These are phyloP conservation scores for Ataeniobius toweri DNA, from an alignment of 2,797 vertebrate genomes.

Conservation along the genomic window DNA sequence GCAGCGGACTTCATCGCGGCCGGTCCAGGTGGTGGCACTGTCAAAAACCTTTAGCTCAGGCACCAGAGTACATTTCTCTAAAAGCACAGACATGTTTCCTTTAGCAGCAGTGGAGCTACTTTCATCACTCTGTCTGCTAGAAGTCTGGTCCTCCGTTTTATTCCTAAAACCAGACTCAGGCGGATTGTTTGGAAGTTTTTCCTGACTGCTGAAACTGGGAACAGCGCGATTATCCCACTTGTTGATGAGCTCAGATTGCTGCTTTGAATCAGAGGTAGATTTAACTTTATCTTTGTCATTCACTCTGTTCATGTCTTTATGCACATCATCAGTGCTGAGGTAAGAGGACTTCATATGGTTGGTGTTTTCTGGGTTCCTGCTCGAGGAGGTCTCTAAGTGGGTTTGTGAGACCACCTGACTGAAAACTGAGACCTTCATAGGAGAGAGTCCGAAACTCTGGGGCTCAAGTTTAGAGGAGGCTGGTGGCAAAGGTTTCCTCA, in stretches of 20 bases:
- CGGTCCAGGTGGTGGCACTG: conserved; percentile 15
- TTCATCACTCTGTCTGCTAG: neutral
- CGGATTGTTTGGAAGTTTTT: neutral
- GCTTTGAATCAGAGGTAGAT: conserved; percentile 51
- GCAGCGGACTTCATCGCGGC: conserved; percentile 3
- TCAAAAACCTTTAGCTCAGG: conserved; percentile 80
- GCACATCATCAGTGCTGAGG: conserved; percentile 16
- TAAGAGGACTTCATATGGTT: conserved; percentile 23
- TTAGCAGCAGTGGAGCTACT: neutral
- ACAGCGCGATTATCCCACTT: neutral
- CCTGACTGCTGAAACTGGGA: neutral
- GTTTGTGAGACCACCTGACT: neutral
- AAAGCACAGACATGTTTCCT: conserved; percentile 55
- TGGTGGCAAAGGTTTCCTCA: neutral
- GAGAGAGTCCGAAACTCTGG: conserved; percentile 4
- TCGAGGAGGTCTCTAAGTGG: neutral
- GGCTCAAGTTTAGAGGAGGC: conserved; percentile 5
- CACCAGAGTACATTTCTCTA: conserved; percentile 81
- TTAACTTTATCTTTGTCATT: neutral
- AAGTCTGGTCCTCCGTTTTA: neutral
- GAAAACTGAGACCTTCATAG: neutral
- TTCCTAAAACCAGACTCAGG: neutral
- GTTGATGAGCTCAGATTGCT: conserved; percentile 37
- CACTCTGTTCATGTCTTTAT: neutral
- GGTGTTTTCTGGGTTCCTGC: conserved; percentile 2